These are phyloP conservation scores for Phrixothrix hirtus DNA, from an alignment of 2,888 invertebrate species.

Conservation along the genomic window DNA sequence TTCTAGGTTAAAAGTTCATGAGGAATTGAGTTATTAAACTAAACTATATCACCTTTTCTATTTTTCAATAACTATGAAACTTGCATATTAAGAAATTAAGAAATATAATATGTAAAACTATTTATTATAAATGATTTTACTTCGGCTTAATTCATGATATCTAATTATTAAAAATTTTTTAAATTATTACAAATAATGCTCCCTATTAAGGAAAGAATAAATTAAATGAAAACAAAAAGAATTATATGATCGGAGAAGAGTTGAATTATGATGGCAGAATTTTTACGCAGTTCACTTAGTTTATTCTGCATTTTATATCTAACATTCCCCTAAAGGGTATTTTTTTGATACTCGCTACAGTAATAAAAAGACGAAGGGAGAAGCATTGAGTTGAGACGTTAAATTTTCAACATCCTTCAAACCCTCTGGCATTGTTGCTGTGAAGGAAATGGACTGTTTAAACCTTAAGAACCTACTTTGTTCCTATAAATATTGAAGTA, in stretches of 20 bases:
- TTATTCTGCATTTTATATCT: background rate
- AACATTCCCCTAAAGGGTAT: background rate
- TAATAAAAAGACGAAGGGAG: conserved; percentile 1
- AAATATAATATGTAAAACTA: too few relatives aligned
- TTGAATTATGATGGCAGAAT: background rate
- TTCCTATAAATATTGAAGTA: conserved; percentile 25
- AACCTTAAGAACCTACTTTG: conserved; percentile 22
- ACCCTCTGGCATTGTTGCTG: conserved; percentile 16
- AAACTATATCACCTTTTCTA: too few relatives aligned
- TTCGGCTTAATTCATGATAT: too few relatives aligned
- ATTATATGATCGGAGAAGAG: too few relatives aligned
- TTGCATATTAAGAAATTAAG: too few relatives aligned
- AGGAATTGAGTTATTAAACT: too few relatives aligned
- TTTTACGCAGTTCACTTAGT: background rate
- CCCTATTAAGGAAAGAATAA: background rate
- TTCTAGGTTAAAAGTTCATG: too few relatives aligned
- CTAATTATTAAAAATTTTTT: too few relatives aligned
- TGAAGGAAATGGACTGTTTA: conserved; percentile 16
- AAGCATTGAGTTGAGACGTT: conserved; percentile 10
- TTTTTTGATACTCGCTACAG: background rate
- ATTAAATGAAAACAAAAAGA: too few relatives aligned
- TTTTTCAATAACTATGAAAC: too few relatives aligned
- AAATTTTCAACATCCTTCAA: conserved; percentile 12
- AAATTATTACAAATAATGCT: background rate
- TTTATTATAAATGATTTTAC: too few relatives aligned